Conservation (phyloP, 30 jellyfish, hydroid and myxozoan genomes). For the Hydra vulgaris region DNA sequence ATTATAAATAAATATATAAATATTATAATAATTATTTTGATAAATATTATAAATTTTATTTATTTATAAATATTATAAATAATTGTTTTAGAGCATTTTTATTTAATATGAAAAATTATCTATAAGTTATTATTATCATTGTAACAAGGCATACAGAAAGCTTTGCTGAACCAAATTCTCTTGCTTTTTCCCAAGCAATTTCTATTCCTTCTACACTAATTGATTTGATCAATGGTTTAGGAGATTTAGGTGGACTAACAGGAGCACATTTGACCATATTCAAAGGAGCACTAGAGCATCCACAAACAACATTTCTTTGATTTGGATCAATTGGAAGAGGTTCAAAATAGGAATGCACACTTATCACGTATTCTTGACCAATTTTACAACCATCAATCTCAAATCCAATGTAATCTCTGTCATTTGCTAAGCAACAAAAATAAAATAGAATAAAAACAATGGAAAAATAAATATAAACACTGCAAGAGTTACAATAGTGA, state of each 20-base stretch:
- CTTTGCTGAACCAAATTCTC: slow-evolving; percentile 32
- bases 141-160: slow-evolving; percentile 49
- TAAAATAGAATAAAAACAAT: neutral
- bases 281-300: slow-evolving; percentile 33
- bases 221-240: slow-evolving; percentile 16
- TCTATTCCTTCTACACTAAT: slow-evolving; percentile 30
- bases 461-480: neutral
- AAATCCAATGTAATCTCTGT: slow-evolving; percentile 27
- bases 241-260: slow-evolving; percentile 49
- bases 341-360: slow-evolving; percentile 23
- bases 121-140: too few relatives aligned
- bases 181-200: slow-evolving; percentile 42
- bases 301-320: slow-evolving; percentile 36
- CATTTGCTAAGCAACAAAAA: slow-evolving; percentile 23
- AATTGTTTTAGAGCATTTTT: too few relatives aligned
- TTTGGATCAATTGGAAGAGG: slow-evolving; percentile 8
- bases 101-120: too few relatives aligned
- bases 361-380: slow-evolving; percentile 37
- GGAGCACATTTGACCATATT: slow-evolving; percentile 30
- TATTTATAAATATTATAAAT: too few relatives aligned
- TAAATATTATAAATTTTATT: too few relatives aligned
- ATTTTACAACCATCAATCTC: slow-evolving; percentile 31
- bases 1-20: neutral
- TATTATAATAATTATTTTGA: too few relatives aligned
- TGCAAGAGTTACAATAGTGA: neutral